These are phyloP conservation scores for Bufotes viridis DNA, from an alignment of 2,797 vertebrate species.

Conservation along the genomic window DNA sequence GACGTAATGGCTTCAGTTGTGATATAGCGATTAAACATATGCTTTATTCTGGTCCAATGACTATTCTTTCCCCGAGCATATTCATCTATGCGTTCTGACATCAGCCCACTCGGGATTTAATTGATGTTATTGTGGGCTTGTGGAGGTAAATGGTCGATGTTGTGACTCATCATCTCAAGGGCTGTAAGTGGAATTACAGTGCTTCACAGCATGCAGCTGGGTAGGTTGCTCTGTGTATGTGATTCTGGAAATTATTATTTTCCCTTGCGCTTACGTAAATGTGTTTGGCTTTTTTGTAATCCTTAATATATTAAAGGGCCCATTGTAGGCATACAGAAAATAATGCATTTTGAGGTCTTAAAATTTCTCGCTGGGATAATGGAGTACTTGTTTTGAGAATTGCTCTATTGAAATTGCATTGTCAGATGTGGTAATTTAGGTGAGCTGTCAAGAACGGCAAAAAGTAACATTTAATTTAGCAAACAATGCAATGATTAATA, in stretches of 20 bases:
- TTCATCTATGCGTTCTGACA: conserved; percentile 10
- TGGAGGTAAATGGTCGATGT: conserved; percentile 17
- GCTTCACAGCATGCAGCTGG: neutral
- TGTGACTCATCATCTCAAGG: conserved; percentile 46
- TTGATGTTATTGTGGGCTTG: conserved; percentile 39
- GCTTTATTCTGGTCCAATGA: neutral
- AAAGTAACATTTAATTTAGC: neutral
- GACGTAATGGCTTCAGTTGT: conserved; percentile 23
- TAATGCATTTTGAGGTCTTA: neutral
- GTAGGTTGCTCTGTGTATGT: neutral
- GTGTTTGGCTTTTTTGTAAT: conserved; percentile 14
- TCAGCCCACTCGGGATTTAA: conserved; percentile 34
- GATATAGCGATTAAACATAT: conserved; percentile 20
- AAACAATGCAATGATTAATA: neutral
- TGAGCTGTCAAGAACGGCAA: neutral
- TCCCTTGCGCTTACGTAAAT: neutral
- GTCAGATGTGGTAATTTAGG: neutral
- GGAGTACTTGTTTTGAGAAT: neutral
- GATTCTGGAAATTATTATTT: conserved; percentile 18
- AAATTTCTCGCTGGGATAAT: neutral
- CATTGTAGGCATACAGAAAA: neutral
- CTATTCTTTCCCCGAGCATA: conserved; percentile 7
- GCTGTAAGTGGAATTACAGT: neutral
- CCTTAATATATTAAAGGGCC: conserved; percentile 19
- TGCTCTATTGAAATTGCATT: neutral